Evolutionary conservation across 37 sponge, comb jelly and placozoan species (phyloP).

Genomic region (Beroe forskalii): DNA sequence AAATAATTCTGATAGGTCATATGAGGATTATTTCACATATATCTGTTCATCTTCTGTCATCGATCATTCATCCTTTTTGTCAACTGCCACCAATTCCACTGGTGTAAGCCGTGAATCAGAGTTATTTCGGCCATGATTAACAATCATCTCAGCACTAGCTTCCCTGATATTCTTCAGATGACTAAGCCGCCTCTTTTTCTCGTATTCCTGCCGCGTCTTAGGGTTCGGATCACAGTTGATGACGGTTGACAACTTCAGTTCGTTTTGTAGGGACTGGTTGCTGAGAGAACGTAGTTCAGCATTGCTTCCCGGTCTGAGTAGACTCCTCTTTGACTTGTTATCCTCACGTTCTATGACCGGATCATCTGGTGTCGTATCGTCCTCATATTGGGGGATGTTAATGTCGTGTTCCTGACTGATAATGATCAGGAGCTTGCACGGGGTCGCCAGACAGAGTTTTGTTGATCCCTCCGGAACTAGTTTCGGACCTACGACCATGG

Average conservation of each 20-base stretch:
- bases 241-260: not conserved
- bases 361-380: not conserved
- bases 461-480: slow-evolving; percentile 37
- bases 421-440: slow-evolving; percentile 8
- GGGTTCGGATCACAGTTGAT: slow-evolving; percentile 56
- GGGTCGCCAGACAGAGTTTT: slow-evolving; percentile 9
- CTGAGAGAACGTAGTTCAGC: not conserved
- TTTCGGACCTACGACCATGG: not conserved
- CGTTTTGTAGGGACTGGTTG: not conserved
- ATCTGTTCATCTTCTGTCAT: too few relatives aligned
- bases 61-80: not conserved
- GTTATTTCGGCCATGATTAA: not conserved
- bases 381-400: not conserved
- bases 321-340: not conserved
- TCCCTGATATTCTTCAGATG: slow-evolving; percentile 17
- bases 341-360: not conserved
- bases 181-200: slow-evolving; percentile 12
- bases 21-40: too few relatives aligned
- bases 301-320: not conserved
- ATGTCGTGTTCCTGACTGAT: not conserved
- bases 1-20: too few relatives aligned
- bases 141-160: not conserved
- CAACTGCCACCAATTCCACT: not conserved
- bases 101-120: slow-evolving; percentile 39
- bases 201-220: slow-evolving; percentile 40